Percentiles rank a stretch among this genome's conserved stretches.
phyloP scores from a whole-genome alignment of 2,888 invertebrate genomes.

The Scaptomyza caliginosa region DNA sequence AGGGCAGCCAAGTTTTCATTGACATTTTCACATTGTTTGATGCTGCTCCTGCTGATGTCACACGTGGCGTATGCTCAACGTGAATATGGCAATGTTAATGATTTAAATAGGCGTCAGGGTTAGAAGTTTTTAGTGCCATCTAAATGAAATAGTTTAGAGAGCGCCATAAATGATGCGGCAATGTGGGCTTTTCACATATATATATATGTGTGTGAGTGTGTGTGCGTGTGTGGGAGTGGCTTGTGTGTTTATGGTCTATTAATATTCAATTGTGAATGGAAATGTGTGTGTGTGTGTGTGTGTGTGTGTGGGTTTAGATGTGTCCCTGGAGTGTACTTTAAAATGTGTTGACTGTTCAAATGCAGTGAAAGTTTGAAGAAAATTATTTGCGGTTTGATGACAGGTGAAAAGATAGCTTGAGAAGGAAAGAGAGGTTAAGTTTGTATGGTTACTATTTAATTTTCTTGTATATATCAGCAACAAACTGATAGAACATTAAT shows the following conservation, averaged over 20 bases:
- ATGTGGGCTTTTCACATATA: background rate
- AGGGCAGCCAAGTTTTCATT: conserved; percentile 46
- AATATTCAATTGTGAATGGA: conserved; percentile 61
- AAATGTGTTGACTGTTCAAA: conserved; percentile 27
- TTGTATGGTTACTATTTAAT: no score
- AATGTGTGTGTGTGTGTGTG: conserved; percentile 43
- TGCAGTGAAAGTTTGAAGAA: conserved; percentile 35
- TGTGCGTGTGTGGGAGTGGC: conserved; percentile 1
- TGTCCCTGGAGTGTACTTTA: conserved; percentile 42
- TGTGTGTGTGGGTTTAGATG: conserved; percentile 32
- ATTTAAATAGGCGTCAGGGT: conserved; percentile 34
- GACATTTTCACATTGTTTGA: conserved; percentile 46
- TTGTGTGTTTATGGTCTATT: conserved; percentile 61
- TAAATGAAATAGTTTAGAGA: conserved; percentile 58
- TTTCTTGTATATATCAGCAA: no score
- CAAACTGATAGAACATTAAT: no score
- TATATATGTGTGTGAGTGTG: background rate
- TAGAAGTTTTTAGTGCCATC: conserved; percentile 45
- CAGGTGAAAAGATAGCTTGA: background rate
- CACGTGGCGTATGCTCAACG: conserved; percentile 63
- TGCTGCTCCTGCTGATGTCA: conserved; percentile 25
- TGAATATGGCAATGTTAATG: conserved; percentile 54
- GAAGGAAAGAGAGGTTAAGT: no score
- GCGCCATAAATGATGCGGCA: conserved; percentile 51
- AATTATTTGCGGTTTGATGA: conserved; percentile 27